Conservation (phyloP, 2,113 vertebrate species). For the Thalassoma bifasciatum region DNA sequence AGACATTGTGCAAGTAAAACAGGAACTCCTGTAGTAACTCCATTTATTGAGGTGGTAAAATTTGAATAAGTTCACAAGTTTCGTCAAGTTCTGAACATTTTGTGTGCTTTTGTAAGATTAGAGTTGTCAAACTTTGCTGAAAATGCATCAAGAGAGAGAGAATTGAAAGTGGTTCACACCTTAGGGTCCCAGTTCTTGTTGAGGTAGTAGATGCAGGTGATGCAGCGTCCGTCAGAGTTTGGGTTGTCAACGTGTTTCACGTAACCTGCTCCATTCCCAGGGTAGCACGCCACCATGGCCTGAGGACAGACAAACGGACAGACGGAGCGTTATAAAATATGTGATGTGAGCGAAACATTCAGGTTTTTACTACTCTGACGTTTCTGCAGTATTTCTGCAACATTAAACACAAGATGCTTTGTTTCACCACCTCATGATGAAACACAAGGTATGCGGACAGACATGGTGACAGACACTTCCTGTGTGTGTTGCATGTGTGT, state of each 20-base stretch:
- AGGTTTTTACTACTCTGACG: no score
- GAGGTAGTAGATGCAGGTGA: constrained; percentile 95
- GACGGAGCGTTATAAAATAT: not conserved
- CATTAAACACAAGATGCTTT: not conserved
- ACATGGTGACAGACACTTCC: constrained; percentile 12
- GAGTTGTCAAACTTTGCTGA: no score
- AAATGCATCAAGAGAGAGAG: no score
- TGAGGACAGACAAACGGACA: constrained; percentile 56
- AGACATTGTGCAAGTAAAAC: not conserved
- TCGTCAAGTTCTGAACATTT: no score
- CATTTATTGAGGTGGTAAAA: no score
- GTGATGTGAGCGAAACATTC: no score
- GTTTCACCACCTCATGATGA: not conserved
- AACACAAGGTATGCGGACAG: not conserved
- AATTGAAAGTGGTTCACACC: no score
- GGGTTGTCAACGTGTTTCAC: constrained; percentile 93
- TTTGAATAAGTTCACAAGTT: no score
- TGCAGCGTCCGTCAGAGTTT: constrained; percentile 88
- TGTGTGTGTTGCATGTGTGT: not conserved
- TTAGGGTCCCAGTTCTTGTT: constrained; percentile 91
- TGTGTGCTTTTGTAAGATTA: no score
- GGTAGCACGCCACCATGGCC: constrained; percentile 95
- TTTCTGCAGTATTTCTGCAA: no score
- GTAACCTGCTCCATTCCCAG: constrained; percentile 89
- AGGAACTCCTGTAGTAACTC: no score